Base-by-base conservation (phyloP, 2,888 invertebrate species). In the Acanthosepion esculentum region DNA sequence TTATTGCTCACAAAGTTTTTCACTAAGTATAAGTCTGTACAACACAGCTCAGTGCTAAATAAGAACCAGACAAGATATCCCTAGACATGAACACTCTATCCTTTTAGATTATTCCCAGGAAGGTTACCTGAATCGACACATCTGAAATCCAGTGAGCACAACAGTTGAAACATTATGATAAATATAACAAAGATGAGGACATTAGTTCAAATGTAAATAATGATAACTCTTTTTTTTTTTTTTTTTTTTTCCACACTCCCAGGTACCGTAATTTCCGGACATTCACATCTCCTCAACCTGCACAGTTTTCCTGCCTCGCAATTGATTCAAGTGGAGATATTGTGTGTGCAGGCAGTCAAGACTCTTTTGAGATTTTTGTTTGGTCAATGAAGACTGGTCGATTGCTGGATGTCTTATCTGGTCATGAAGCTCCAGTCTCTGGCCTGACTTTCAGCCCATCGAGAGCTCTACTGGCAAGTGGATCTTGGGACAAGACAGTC, bases 241-340 rank as follows among this genome's bases (percentile, higher is more conserved):
- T 78, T n/a, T n/a, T 41, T 41, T 41, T 41, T 41, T 3, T 41
- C 26, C 4, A 94, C 91, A 94, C 93, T 95, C 97, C 55, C 97
- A 99, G 99, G 96, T 99, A 99, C 97, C 98, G 99, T 91, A 99
- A 99, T 97, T 99, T 99, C 98, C 98, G 99, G 94, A 99, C 99
- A 0, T 98, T 99, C 95, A 99, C 99, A 0, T 98, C 99, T 0
- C 99, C 99, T 0, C 98, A 98, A 94, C 98, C 99, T 0, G 99
- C 98, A 0, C 99, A 99, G 98, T 99, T 99, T 97, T 98, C 98
- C 26, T 99, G 99, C 97, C 98, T 99, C 0, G 98, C 99, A 0
- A 98, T 99, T 23, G 99, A 99, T 97, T 98, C 98, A 7, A 99
- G 98, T 96, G 98, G 99, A 33, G 99, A 99, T 97, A 98, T 99